phyloP scores from a whole-genome alignment of 1,140 invertebrate species.

The Globodera rostochiensis region DNA sequence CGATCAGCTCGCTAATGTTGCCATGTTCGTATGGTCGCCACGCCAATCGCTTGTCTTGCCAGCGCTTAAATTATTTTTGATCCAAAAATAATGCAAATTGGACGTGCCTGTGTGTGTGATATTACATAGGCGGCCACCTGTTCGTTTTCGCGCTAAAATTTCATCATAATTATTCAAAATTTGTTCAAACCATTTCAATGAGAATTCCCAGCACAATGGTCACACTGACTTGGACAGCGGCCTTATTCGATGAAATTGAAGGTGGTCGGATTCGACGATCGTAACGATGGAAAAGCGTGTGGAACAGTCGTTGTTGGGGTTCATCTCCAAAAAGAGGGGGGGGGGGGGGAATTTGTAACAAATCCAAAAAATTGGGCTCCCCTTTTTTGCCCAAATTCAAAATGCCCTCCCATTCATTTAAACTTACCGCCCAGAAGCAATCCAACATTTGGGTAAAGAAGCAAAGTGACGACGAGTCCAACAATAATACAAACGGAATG shows the following conservation, averaged over 20 bases:
- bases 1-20: constrained; percentile 44
- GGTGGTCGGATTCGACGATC: constrained; percentile 52
- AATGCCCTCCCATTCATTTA: not conserved
- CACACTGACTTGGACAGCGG: constrained; percentile 44
- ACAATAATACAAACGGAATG: not conserved
- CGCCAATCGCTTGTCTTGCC: constrained; percentile 43
- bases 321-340: constrained; percentile 5
- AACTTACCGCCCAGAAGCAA: constrained; percentile 6
- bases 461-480: not conserved
- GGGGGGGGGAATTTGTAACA: not conserved
- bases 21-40: constrained; percentile 43
- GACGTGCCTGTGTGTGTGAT: constrained; percentile 41
- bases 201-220: constrained; percentile 61
- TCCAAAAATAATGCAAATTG: not conserved
- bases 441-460: not conserved
- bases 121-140: constrained; percentile 55
- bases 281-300: constrained; percentile 44
- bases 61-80: constrained; percentile 32
- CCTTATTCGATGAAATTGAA: constrained; percentile 24
- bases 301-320: constrained; percentile 33
- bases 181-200: constrained; percentile 43
- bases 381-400: not conserved
- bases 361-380: not conserved
- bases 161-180: not conserved
- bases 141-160: constrained; percentile 53